Evolutionary conservation across 2,797 vertebrate genomes (phyloP).

Genomic region (Tinamus major): DNA sequence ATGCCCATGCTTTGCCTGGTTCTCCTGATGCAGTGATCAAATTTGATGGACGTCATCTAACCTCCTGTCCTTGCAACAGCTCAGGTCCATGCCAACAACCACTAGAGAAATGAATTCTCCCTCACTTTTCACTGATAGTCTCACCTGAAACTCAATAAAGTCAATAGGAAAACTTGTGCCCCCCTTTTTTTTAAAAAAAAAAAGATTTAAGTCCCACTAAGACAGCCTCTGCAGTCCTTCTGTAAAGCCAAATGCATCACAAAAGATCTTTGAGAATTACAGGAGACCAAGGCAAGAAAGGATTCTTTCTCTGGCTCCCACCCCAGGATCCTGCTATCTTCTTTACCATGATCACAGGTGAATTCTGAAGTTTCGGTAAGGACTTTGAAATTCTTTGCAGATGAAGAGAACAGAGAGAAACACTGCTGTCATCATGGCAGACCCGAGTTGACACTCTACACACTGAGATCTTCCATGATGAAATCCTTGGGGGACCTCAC

Average conservation of each 20-base stretch:
- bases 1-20: background rate
- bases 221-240: background rate
- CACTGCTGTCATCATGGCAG: rapidly evolving
- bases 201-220: background rate
- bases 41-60: background rate
- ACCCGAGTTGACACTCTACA: background rate
- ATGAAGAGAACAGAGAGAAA: background rate
- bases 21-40: background rate
- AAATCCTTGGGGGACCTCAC: background rate
- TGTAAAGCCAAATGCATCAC: background rate
- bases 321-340: background rate
- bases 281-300: background rate
- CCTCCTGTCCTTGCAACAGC: background rate
- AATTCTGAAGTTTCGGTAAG: background rate
- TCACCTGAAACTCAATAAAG: background rate
- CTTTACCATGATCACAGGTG: background rate
- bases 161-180: background rate
- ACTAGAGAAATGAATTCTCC: background rate
- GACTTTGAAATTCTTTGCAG: background rate
- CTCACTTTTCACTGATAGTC: background rate
- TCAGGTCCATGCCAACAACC: background rate
- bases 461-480: background rate
- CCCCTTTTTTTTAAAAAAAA: background rate
- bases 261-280: too few species aligned
- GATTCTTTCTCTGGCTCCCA: background rate